phyloP scores from a whole-genome alignment of 2,113 vertebrate genomes.

The Semnornis frantzii region DNA sequence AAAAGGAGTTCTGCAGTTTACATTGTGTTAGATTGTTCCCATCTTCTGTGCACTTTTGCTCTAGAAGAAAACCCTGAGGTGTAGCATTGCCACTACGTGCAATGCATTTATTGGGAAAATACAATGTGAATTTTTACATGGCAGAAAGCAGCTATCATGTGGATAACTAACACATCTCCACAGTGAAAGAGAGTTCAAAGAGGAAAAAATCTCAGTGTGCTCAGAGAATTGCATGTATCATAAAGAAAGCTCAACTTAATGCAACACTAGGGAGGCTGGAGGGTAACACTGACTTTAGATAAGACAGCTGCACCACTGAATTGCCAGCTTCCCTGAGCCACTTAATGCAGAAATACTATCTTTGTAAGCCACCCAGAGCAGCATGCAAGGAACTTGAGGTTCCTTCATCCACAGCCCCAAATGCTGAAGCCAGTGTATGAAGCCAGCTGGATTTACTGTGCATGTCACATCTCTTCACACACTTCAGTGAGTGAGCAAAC shows the following conservation, averaged over 20 bases:
- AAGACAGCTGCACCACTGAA: not conserved
- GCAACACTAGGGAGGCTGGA: not conserved
- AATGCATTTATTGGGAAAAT: not conserved
- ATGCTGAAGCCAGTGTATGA: not conserved
- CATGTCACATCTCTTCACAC: not conserved
- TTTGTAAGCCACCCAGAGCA: not conserved
- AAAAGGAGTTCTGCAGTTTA: not conserved
- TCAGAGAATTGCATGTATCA: not conserved
- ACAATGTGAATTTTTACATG: not conserved
- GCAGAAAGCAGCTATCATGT: not conserved
- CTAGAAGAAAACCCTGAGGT: not conserved
- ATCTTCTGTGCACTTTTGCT: not conserved
- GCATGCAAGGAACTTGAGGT: not conserved
- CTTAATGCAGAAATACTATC: not conserved
- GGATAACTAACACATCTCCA: not conserved
- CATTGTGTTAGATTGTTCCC: not conserved
- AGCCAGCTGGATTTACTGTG: not conserved
- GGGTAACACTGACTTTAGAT: not conserved
- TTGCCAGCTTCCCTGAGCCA: not conserved
- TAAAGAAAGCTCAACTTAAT: not conserved
- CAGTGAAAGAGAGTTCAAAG: not conserved
- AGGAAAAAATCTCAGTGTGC: not conserved
- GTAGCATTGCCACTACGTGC: not conserved
- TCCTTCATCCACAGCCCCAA: not conserved
- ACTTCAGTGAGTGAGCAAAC: not conserved